Base-by-base conservation (phyloP, 2,113 vertebrate species). In the Leptodactylus fuscus region DNA sequence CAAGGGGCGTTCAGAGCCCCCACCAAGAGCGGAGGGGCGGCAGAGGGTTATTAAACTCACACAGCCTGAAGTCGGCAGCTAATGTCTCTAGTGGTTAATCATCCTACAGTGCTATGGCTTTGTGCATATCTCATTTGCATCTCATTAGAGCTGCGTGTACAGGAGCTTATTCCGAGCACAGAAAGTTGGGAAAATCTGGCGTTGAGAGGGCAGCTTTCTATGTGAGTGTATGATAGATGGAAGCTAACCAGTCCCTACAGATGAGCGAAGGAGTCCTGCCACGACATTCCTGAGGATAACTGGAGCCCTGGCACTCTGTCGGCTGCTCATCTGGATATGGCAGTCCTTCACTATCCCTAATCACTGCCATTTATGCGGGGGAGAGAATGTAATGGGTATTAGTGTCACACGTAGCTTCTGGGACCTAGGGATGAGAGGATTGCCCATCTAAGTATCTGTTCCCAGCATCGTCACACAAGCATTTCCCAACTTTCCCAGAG, bases 61-160 rank as follows among this genome's bases (percentile, higher is more conserved):
- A 93, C 92, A 93, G 91, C 62, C 84, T 71, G 91, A 91, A 94
- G 96, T 93, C 94, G 91, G 95, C 92, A 91, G 96, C 95, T 98
- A 97, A 97, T 96, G 96, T 98, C 95, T 95, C 95, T 95, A 94
- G 96, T 95, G 96, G 96, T 98, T 97, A 98, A 98, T 98, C 97
- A 97, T 98, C 95, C 93, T 96, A 95, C 96, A 95, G 96, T 96
- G 96, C 96, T 96, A 97, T 96, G 97, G 94, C 97, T 98, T 97
- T 98, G 96, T 98, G 97, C 96, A 98, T 97, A 97, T 98, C 98
- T 98, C 96, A 98, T 98, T 98, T 98, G 97, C 97, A 98, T 98
- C 97, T 97, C 96, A 99, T 98, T 99, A 98, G 96, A 94, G 93
- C 80, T 13, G 48, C 83, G 71, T 44, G 46, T 70, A 77, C 83